Base-by-base conservation (phyloP, 30 jellyfish, hydroid and myxozoan species). In the Chrysaora quinquecirrha region DNA sequence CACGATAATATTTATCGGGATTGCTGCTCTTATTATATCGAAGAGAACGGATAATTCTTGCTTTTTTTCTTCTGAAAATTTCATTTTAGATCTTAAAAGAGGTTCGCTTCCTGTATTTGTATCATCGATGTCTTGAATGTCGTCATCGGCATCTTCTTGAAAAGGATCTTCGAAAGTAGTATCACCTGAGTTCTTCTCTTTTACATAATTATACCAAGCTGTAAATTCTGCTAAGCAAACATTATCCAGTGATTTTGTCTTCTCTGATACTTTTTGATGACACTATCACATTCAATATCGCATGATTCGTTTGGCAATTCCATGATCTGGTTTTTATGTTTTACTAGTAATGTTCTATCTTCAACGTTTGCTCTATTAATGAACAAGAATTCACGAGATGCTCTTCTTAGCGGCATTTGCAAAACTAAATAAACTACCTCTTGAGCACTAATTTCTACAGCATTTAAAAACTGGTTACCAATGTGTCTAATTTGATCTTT, bases 381-480 rank as follows among this genome's bases (percentile, higher is more conserved):
- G 19, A 75, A 75, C 80, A 47, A 61, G 11, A 75, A n/a, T 19
- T 48, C 48, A 7, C 87, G 77, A 9, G 87, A 75, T 0, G 87
- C 48, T 75, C 76, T 75, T 30, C 87, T 75, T 0, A 75, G 65
- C 12, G 87, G 87, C 34, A 75, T 50, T 54, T 75, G 87, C 77
- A 75, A 25, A 23, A 50, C 25, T 25, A 75, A 30, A 56, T 75
- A 75, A 11, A 75, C 81, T 75, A 81, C 77, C 30, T 75, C 87
- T 56, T 75, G 87, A 0, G 87, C 87, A 75, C 87, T 75, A 38
- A 75, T 30, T 2, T 75, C 87, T 19, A 56, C 76, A 18, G 87
- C 87, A 54, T 75, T 49, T 34, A 75, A 35, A 31, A 75, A 75
- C 1, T 75, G 48, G 64, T 75, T 75, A n/a, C 87, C 87, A 48